Evolutionary conservation across 2,888 invertebrate genomes (phyloP).

Genomic region (Drosophila stalkeri): DNA sequence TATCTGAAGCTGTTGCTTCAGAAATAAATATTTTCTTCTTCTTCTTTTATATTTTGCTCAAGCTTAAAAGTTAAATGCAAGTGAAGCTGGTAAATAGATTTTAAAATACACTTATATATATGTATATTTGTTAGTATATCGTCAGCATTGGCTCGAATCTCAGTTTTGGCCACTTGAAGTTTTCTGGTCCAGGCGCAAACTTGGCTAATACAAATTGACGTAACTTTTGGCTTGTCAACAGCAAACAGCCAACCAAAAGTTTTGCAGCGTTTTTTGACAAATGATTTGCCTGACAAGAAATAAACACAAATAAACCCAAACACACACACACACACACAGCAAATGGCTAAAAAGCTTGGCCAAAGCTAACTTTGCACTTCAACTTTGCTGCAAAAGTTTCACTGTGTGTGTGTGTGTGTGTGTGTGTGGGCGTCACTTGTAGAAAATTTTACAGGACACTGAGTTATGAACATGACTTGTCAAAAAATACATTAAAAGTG

Average conservation of each 20-base stretch:
- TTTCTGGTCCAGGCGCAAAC: conserved; percentile 61
- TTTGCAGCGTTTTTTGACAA: conserved; percentile 74
- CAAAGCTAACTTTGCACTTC: conserved; percentile 71
- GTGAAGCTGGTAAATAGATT: conserved; percentile 35
- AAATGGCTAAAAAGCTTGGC: conserved; percentile 63
- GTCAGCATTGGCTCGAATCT: conserved; percentile 41
- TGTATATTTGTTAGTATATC: conserved; percentile 30
- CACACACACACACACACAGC: conserved; percentile 30
- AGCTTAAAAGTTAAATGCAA: conserved; percentile 8
- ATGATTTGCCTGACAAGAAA: conserved; percentile 70
- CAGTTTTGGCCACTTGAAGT: conserved; percentile 52
- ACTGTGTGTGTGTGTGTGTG: conserved; percentile 16
- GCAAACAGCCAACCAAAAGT: conserved; percentile 72
- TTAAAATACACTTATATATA: conserved; percentile 11
- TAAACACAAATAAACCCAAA: conserved; percentile 53
- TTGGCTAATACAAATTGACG: conserved; percentile 76
- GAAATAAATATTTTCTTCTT: background rate
- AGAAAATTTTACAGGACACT: conserved; percentile 73
- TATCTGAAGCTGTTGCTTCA: background rate
- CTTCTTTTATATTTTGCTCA: background rate
- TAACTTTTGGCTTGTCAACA: conserved; percentile 77
- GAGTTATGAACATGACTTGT: conserved; percentile 81
- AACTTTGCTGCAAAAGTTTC: conserved; percentile 65
- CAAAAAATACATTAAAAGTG: conserved; percentile 76
- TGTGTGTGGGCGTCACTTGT: conserved; percentile 44